A percentile compares a stretch with the other conserved stretches of the same genome.
Evolutionary conservation across 2,113 vertebrate species (phyloP).

Genomic region (Eclectus roratus): DNA sequence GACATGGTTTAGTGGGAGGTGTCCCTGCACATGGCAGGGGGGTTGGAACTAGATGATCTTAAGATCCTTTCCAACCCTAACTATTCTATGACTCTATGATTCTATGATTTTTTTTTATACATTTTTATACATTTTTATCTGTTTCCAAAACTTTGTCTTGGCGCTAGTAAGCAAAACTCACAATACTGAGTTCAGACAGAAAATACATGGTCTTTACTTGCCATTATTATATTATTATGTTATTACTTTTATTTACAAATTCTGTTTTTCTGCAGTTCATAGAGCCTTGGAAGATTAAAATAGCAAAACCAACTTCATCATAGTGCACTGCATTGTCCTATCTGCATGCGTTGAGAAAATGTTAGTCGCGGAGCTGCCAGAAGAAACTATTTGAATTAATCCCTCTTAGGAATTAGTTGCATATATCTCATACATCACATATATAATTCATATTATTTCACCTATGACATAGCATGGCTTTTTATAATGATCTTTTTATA

Average conservation of each 20-base stretch:
- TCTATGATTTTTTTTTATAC: not conserved
- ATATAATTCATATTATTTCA: not conserved
- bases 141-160: not conserved
- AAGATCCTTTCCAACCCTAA: too few relatives aligned
- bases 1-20: too few relatives aligned
- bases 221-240: not conserved
- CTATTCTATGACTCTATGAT: too few relatives aligned
- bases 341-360: not conserved
- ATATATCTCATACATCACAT: not conserved
- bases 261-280: not conserved
- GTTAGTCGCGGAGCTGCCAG: not conserved
- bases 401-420: not conserved
- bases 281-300: conserved; percentile 11
- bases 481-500: conserved; percentile 21
- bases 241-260: conserved; percentile 12
- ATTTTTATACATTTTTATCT: not conserved
- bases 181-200: not conserved
- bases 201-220: not conserved
- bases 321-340: not conserved
- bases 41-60: too few relatives aligned
- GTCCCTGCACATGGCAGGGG: too few relatives aligned
- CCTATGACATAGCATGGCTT: not conserved
- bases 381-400: not conserved
- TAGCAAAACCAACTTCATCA: conserved; percentile 26
- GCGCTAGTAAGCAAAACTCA: not conserved